phyloP scores from a whole-genome alignment of 2,113 vertebrate species.

The Pterocles orientalis region DNA sequence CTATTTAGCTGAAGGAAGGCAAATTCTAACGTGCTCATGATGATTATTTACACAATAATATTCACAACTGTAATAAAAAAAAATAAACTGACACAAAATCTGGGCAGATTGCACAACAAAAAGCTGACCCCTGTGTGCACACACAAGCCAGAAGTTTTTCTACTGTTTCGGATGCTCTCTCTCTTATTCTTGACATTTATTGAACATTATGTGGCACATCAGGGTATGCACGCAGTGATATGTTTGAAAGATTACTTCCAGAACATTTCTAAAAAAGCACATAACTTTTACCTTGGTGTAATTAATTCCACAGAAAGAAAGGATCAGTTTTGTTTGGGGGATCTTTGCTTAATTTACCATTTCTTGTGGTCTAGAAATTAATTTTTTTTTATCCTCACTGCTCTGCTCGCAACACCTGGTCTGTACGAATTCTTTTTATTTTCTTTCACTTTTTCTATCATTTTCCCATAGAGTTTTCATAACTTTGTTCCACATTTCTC shows the following conservation, averaged over 20 bases:
- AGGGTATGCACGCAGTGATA: accelerated
- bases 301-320: background rate
- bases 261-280: background rate
- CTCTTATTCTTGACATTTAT: accelerated
- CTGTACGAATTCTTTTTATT: background rate
- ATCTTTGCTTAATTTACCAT: background rate
- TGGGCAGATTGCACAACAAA: background rate
- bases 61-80: background rate
- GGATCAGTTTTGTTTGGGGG: background rate
- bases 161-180: background rate
- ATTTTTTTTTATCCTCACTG: background rate
- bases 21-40: background rate
- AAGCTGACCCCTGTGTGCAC: background rate
- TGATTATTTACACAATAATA: background rate
- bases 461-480: background rate
- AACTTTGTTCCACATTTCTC: background rate
- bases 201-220: background rate
- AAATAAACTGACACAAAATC: background rate
- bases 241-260: background rate
- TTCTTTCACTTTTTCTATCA: background rate
- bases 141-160: background rate
- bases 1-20: background rate
- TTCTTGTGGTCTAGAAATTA: background rate
- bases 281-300: background rate
- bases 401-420: background rate